Evolutionary conservation across 2,888 invertebrate species (phyloP).

Genomic region (Plebejus anna): DNA sequence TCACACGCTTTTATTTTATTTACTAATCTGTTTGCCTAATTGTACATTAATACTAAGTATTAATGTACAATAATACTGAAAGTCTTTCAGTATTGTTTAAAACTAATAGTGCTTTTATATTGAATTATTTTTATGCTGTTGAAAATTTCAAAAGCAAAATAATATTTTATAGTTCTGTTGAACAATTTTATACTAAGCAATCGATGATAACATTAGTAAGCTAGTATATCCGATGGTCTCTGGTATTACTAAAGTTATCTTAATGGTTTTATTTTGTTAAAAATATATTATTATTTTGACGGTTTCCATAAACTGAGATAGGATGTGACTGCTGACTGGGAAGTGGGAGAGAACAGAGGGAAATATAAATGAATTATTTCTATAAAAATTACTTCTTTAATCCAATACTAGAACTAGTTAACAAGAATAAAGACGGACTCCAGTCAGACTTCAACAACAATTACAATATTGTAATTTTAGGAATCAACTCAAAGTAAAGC

Average conservation of each 20-base stretch:
- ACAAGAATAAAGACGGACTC: conserved; percentile 51
- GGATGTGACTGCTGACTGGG: background rate
- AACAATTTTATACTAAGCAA: too few species aligned
- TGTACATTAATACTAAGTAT: background rate
- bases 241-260: too few species aligned
- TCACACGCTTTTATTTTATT: conserved; percentile 9
- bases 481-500: conserved; percentile 13
- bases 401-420: conserved; percentile 69
- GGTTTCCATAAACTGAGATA: background rate
- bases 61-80: too few species aligned
- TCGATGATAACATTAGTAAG: too few species aligned
- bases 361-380: conserved; percentile 40
- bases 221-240: too few species aligned
- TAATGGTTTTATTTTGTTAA: too few species aligned
- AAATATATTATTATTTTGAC: too few species aligned
- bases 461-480: background rate
- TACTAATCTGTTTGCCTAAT: background rate
- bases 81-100: too few species aligned
- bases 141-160: too few species aligned
- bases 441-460: conserved; percentile 23
- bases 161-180: too few species aligned
- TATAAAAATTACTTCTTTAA: conserved; percentile 48
- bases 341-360: background rate
- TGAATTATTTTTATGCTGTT: too few species aligned
- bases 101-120: too few species aligned